phyloP scores from a whole-genome alignment of 1,140 invertebrate genomes.

The Pseudoatta argentina region DNA sequence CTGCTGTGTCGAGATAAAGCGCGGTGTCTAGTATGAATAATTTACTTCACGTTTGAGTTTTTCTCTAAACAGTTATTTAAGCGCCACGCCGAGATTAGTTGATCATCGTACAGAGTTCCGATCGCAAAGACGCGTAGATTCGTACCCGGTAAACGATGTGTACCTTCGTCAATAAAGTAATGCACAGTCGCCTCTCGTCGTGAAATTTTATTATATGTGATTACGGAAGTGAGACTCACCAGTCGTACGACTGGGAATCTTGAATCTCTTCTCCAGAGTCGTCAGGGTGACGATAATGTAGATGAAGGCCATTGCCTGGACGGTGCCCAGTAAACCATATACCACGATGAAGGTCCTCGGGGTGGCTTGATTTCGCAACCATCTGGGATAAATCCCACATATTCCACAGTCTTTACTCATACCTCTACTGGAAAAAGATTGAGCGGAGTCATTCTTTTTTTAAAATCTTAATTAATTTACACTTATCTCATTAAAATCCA shows the following conservation, averaged over 20 bases:
- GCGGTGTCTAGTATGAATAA: neutral
- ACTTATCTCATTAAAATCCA: neutral
- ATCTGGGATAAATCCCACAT: conserved; percentile 88
- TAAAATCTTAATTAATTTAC: neutral
- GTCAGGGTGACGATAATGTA: conserved; percentile 90
- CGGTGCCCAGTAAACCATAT: conserved; percentile 89
- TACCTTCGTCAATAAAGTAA: conserved; percentile 1
- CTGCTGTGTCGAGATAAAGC: neutral
- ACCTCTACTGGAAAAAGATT: conserved; percentile 67
- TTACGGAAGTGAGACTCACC: conserved; percentile 83
- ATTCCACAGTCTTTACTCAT: conserved; percentile 87
- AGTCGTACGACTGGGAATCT: conserved; percentile 90
- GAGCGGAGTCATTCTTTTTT: neutral
- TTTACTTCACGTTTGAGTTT: conserved; percentile 3
- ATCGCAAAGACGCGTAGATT: conserved; percentile 1
- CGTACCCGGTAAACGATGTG: neutral
- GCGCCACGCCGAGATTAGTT: neutral
- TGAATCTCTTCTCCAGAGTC: conserved; percentile 91
- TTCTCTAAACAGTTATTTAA: conserved; percentile 15
- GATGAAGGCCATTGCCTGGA: conserved; percentile 90
- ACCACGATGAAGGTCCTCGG: conserved; percentile 88
- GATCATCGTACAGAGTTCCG: neutral
- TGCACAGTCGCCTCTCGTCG: neutral
- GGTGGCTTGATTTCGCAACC: conserved; percentile 89
- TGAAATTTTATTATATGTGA: neutral